Evolutionary conservation across 2,113 vertebrate genomes (phyloP).

Genomic region (Phycodurus eques): DNA sequence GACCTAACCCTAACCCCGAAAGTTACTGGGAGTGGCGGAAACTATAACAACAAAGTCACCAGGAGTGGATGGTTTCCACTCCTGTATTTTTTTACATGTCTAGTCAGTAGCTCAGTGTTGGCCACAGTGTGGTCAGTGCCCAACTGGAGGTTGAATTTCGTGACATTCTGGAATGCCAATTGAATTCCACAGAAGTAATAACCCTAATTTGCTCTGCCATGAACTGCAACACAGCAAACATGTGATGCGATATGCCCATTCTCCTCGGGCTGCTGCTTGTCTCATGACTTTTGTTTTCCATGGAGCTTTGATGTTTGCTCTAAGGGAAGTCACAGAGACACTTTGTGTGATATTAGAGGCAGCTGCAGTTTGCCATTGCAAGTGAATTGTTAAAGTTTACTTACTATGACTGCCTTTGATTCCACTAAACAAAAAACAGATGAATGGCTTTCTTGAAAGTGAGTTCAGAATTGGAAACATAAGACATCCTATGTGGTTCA

Average conservation of each 20-base stretch:
- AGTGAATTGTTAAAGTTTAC: background rate
- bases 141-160: conserved; percentile 9
- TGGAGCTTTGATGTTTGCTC: background rate
- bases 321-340: conserved; percentile 5
- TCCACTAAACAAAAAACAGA: background rate
- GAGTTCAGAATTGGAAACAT: conserved; percentile 17
- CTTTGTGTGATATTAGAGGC: conserved; percentile 5
- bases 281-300: conserved; percentile 30
- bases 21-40: too few relatives aligned
- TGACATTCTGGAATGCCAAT: conserved; percentile 41
- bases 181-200: conserved; percentile 43
- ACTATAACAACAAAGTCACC: too few relatives aligned
- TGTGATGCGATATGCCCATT: conserved; percentile 45
- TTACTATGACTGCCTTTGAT: background rate
- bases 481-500: conserved; percentile 33
- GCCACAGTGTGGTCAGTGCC: too few relatives aligned
- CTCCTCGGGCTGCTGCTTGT: conserved; percentile 16
- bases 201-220: conserved; percentile 36
- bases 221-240: conserved; percentile 30
- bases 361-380: background rate
- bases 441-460: conserved; percentile 23
- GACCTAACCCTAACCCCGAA: too few relatives aligned
- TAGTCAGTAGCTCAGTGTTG: too few relatives aligned
- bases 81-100: too few relatives aligned
- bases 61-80: too few relatives aligned